Percentiles rank a stretch among this genome's conserved stretches.
Evolutionary conservation across 2,113 vertebrate species (phyloP).

Genomic region (Riparia riparia): DNA sequence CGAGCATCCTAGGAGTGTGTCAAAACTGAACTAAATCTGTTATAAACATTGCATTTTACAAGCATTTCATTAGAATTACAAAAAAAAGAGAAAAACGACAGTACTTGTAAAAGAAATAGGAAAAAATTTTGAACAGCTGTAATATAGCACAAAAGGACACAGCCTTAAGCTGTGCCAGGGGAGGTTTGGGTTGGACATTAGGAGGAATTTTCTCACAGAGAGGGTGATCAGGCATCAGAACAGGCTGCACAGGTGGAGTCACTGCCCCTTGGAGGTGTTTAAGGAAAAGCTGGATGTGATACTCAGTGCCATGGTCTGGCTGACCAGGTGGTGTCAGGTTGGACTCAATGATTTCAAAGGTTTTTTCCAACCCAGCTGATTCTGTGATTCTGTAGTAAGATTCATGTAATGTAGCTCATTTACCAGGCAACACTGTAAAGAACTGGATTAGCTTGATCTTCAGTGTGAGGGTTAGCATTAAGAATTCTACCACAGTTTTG

Average conservation of each 20-base stretch:
- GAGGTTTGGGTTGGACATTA: not conserved
- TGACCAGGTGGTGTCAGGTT: not conserved
- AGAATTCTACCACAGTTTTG: conserved; percentile 26
- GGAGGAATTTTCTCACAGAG: not conserved
- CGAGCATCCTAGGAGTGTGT: not conserved
- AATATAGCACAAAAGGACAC: not conserved
- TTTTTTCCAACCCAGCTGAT: not conserved
- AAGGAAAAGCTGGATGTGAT: not conserved
- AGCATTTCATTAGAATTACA: not conserved
- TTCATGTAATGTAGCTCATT: conserved; percentile 1
- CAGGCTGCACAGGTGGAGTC: not conserved
- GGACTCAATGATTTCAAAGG: not conserved
- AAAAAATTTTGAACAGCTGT: not conserved
- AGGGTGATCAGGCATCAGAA: rapidly evolving
- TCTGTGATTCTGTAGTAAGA: not conserved
- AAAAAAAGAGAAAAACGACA: not conserved
- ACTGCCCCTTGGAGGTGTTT: not conserved
- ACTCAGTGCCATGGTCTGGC: not conserved
- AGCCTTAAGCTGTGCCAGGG: not conserved
- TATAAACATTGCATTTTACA: conserved; percentile 8
- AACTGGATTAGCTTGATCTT: conserved; percentile 24
- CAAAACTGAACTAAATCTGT: conserved; percentile 40
- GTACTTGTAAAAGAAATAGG: not conserved
- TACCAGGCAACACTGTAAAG: conserved; percentile 9
- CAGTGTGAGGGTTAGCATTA: conserved; percentile 27